Evolutionary conservation across 1,140 invertebrate species (phyloP).

Genomic region (Heliothis subflexa): DNA sequence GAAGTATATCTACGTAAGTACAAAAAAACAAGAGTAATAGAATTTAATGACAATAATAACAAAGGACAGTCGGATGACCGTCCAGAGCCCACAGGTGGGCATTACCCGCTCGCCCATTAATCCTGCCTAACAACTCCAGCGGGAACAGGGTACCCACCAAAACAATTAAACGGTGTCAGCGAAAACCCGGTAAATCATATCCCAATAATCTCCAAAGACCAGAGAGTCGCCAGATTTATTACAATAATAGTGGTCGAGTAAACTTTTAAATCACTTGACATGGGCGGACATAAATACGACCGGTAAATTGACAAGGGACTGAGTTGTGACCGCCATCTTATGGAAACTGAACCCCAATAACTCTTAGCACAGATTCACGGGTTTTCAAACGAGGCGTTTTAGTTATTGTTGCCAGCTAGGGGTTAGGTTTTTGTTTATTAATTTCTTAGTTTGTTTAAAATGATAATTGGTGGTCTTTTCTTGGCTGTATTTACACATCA

Average conservation of each 20-base stretch:
- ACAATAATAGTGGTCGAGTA: constrained; percentile 52
- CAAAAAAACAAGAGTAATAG: neutral
- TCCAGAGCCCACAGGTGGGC: constrained; percentile 29
- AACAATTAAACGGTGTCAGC: constrained; percentile 24
- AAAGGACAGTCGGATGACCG: neutral
- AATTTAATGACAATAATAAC: constrained; percentile 9
- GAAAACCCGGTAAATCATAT: constrained; percentile 11
- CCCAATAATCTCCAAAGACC: neutral
- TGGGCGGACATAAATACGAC: constrained; percentile 61
- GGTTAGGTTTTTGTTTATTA: constrained; percentile 3
- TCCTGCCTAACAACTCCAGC: constrained; percentile 12
- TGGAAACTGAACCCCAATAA: constrained; percentile 72
- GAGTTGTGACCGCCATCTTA: constrained; percentile 69
- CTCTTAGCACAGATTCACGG: constrained; percentile 65
- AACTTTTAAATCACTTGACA: constrained; percentile 62
- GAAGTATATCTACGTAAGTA: neutral
- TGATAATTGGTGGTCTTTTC: neutral
- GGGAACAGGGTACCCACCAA: constrained; percentile 7
- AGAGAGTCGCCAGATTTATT: constrained; percentile 26
- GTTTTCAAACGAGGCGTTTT: constrained; percentile 67
- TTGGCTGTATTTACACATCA: neutral
- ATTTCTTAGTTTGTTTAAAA: constrained; percentile 15
- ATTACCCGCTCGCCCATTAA: constrained; percentile 11
- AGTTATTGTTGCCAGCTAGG: constrained; percentile 54
- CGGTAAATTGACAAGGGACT: constrained; percentile 71